These are phyloP conservation scores for Podiceps cristatus DNA, from an alignment of 2,113 vertebrate species.

Conservation along the genomic window DNA sequence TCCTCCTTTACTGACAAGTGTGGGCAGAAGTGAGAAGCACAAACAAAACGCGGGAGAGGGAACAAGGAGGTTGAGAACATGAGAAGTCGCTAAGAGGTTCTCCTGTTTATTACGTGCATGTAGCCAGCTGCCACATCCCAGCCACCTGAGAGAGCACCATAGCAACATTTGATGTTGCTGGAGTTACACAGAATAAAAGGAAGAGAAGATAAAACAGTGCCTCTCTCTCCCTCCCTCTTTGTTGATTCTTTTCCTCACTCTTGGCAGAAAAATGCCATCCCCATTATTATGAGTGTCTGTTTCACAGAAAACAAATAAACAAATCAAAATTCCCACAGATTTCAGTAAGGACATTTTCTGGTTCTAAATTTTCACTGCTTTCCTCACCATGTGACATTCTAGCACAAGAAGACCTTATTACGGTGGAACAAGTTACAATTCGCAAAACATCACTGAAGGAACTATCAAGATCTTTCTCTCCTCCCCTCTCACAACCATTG, in stretches of 20 bases:
- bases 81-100: conserved; percentile 36
- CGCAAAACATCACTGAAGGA: background rate
- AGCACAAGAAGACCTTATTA: background rate
- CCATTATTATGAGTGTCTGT: background rate
- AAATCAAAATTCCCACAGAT: background rate
- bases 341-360: background rate
- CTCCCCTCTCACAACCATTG: background rate
- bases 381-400: background rate
- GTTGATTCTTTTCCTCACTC: background rate
- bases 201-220: background rate
- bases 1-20: background rate
- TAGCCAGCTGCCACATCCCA: conserved; percentile 68
- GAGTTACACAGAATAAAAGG: conserved; percentile 15
- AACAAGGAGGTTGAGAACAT: background rate
- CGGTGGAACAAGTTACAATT: background rate
- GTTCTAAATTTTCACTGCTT: background rate
- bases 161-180: conserved; percentile 74
- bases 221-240: background rate
- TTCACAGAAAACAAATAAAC: background rate
- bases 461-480: background rate
- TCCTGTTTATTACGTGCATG: conserved; percentile 55
- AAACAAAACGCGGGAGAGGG: background rate
- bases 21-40: background rate
- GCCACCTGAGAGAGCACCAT: conserved; percentile 79
- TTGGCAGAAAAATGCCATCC: background rate